These are phyloP conservation scores for Tyrophagus putrescentiae DNA, from an alignment of 1,140 invertebrate genomes.

Conservation along the genomic window DNA sequence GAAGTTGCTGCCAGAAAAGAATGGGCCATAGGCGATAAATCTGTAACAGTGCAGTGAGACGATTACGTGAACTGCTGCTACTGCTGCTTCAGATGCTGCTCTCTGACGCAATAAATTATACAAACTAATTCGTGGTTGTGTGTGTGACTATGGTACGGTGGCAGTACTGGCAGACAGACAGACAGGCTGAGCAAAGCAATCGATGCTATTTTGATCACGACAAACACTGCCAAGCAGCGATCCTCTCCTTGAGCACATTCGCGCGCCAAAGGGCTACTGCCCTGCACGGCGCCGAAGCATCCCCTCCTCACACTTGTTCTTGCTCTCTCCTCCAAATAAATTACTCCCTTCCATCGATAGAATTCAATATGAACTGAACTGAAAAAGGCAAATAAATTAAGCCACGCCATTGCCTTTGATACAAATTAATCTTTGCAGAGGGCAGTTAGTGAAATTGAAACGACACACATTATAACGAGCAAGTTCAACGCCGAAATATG, in stretches of 20 bases:
- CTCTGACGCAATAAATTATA: slow-evolving; percentile 1
- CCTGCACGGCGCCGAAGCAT: not conserved
- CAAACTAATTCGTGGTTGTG: not conserved
- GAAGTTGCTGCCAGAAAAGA: too few relatives aligned
- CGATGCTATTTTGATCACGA: slow-evolving; percentile 11
- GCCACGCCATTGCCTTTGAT: not conserved
- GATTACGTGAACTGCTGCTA: not conserved
- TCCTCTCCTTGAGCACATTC: not conserved
- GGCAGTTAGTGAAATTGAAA: not conserved
- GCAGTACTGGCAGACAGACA: too few relatives aligned
- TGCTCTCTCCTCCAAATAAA: too few relatives aligned
- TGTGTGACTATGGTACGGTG: too few relatives aligned
- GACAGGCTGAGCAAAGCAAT: not conserved
- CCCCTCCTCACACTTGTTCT: too few relatives aligned
- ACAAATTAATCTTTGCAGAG: slow-evolving; percentile 10
- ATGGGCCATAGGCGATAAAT: too few relatives aligned
- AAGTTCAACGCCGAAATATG: too few relatives aligned
- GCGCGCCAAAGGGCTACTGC: not conserved
- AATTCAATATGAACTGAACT: too few relatives aligned
- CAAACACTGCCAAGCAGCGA: not conserved
- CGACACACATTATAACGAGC: too few relatives aligned
- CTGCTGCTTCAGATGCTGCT: not conserved
- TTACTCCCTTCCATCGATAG: too few relatives aligned
- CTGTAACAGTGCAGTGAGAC: too few relatives aligned
- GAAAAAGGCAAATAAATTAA: slow-evolving; percentile 3